Base-by-base conservation (phyloP, 2,888 invertebrate species). In the Sialis lutaria region DNA sequence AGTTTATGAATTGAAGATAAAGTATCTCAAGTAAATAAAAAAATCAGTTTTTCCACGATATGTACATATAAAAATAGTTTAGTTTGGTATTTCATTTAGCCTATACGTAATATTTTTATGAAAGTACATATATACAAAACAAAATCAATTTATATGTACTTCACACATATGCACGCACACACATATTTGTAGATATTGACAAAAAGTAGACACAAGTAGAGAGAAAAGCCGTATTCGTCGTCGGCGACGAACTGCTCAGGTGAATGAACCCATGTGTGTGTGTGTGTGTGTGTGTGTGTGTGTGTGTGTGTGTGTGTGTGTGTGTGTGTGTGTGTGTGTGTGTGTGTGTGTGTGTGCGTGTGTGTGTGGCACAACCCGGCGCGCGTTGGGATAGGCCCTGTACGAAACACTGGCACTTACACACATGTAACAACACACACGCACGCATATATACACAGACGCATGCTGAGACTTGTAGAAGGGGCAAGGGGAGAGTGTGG, bases 231-330 rank as follows among this genome's bases (percentile, higher is more conserved):
- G 22, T 22, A 22, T 22, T 22, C 22, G 22, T 22, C 22, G 22
- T 22, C 22, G 22, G 22, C 22, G 22, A 22, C 22, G 22, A 22
- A 22, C 22, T 22, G 22, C 22, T 22, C 22, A 22, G 22, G 10
- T 35, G 10, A n/a, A 35, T 42, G 13, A 30, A 42, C 31, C 3
- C 33, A 32, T 44, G 10, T 44, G 12, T 44, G 33, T 44, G 33
- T 44, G 33, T 33, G 6, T 44, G 33, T 44, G 33, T 44, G 33
- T 33, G 33, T 44, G 33, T 44, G 22, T 44, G 33, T 44, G n/a
- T 43, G 33, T 43, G 22, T 43, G 33, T 43, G 9, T 43, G 33
- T 43, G 22, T 32, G 33, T 32, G 22, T 43, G 33, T 43, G 9
- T 43, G 33, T 43, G 22, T 43, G 33, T 43, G 22, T 43, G 33